These are phyloP conservation scores for Plebejus argus DNA, from an alignment of 2,888 invertebrate species.

Conservation along the genomic window DNA sequence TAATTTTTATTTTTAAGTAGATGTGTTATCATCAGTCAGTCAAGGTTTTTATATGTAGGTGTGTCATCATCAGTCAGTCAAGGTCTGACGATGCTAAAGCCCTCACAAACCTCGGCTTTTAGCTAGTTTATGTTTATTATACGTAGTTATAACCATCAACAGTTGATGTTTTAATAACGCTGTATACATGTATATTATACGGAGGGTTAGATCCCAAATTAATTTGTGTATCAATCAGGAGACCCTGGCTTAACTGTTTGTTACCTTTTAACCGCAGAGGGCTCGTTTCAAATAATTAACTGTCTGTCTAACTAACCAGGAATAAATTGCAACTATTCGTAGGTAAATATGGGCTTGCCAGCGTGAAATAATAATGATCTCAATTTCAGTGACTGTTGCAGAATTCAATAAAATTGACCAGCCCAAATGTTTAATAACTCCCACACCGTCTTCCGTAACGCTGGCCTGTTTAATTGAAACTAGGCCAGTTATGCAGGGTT, in stretches of 20 bases:
- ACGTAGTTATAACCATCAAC: not conserved
- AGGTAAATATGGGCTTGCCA: not conserved
- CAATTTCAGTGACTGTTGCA: not conserved
- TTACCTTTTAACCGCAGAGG: constrained; percentile 19
- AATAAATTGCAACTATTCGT: not conserved
- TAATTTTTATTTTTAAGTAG: no score
- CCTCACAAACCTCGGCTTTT: no score
- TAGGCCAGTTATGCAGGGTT: no score
- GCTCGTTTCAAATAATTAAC: constrained; percentile 13
- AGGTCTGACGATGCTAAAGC: no score
- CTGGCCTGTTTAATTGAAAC: no score
- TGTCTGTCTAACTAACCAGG: not conserved
- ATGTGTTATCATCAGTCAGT: no score
- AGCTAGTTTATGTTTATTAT: no score
- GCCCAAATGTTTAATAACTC: not conserved
- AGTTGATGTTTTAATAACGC: not conserved
- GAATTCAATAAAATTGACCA: no score
- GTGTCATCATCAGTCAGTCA: no score
- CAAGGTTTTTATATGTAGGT: no score
- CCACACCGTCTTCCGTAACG: no score
- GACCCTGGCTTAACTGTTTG: not conserved
- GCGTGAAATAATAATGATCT: not conserved
- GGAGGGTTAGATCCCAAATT: not conserved
- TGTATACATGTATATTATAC: not conserved
- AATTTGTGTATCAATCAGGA: constrained; percentile 26